These are phyloP conservation scores for Hoplodrina ambigua DNA, from an alignment of 2,888 invertebrate species.

Conservation along the genomic window DNA sequence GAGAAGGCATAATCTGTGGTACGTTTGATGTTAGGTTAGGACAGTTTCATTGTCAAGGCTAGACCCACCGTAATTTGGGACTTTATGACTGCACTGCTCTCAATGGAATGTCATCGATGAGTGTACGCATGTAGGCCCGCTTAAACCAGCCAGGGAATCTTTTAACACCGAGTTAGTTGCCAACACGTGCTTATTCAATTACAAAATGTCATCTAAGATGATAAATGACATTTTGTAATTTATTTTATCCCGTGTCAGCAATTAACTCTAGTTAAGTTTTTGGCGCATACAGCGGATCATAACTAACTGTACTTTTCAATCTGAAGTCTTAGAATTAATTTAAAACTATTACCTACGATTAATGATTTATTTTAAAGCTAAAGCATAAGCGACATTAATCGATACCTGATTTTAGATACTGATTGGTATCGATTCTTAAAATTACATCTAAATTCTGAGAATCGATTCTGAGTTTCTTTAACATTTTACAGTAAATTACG, in stretches of 20 bases:
- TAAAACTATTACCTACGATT: not conserved
- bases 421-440: not conserved
- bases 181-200: not conserved
- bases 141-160: not conserved
- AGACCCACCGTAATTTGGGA: not conserved
- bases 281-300: not conserved
- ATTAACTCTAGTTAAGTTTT: not conserved
- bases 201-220: too few relatives aligned
- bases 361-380: too few relatives aligned
- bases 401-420: not conserved
- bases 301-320: not conserved
- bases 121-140: not conserved
- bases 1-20: conserved; percentile 44
- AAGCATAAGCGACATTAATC: not conserved
- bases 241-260: not conserved
- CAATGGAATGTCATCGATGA: not conserved
- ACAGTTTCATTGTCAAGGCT: conserved; percentile 34
- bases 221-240: not conserved
- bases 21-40: conserved; percentile 23
- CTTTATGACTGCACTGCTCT: not conserved
- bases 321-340: not conserved
- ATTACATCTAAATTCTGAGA: too few relatives aligned
- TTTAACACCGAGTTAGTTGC: not conserved
- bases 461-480: too few relatives aligned
- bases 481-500: too few relatives aligned